Base-by-base conservation (phyloP, 2,113 vertebrate genomes). In the Phyllostomus discolor region DNA sequence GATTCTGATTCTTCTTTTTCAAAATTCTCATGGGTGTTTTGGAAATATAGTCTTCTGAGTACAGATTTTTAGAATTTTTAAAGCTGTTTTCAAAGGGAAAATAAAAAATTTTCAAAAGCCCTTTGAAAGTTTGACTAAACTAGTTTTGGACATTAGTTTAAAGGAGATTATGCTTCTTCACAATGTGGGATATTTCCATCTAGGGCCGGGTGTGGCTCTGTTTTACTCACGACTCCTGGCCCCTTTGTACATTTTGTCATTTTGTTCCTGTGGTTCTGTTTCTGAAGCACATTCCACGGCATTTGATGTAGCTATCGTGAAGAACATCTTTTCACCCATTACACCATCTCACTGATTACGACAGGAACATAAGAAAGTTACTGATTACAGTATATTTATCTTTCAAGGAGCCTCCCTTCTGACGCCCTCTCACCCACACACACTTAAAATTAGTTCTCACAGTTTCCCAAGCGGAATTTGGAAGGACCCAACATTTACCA, bases 21-120 rank as follows among this genome's bases (percentile, higher is more conserved):
- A 96, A 83, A 92, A 54, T 84, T 82, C 41, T 88, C 46, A 46
- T 35, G 22, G 31, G 7, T 84, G 54, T 52, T 73, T 81, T 91
- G 48, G 88, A 95, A 96, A 94, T 16, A 82, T 3, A 72, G 19
- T 66, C 17, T 83, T 95, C 26, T 91, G 88, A 94, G 91, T 82
- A 70, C 96, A 85, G 64, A 96, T 83, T 80, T 88, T 87, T 94
- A 69, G 64, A 38, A 83, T 76, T 83, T 92, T 79, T 24, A 93
- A 92, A 91, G 52, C n/a, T 79, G 69, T 14, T 64, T 88, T 41
- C 64, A 79, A 81, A 88, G 57, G 43, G 16, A 64, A 93, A 88
- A 24, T 76, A 43, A 82, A 50, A 87, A 80, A 75, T 11, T 41
- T 64, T 73, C 2, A 10, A 48, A 66, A 66, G 31, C 4, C 15